Conservation (phyloP, 2,113 vertebrate species). For the Syngnathus floridae region DNA sequence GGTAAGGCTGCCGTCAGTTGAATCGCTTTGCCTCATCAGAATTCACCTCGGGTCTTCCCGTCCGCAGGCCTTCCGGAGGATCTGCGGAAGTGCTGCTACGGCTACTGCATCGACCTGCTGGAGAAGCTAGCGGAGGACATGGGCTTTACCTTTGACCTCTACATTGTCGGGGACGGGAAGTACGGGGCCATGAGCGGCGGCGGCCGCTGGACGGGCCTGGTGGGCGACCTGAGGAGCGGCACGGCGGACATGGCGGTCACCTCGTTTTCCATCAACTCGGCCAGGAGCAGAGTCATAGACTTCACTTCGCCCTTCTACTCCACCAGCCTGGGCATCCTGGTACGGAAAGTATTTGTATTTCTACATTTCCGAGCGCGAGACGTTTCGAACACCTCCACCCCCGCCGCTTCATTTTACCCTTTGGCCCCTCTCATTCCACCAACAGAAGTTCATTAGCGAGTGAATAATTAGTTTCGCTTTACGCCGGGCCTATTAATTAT, state of each 20-base stretch:
- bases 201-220: constrained; percentile 88
- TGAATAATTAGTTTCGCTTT: constrained; percentile 46
- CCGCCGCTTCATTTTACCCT: constrained; percentile 20
- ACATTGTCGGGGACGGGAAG: constrained; percentile 91
- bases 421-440: constrained; percentile 8
- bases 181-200: constrained; percentile 78
- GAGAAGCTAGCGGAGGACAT: constrained; percentile 87
- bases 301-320: constrained; percentile 98
- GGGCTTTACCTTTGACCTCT: constrained; percentile 86
- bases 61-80: constrained; percentile 52
- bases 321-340: constrained; percentile 92
- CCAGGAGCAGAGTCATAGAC: constrained; percentile 86
- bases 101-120: constrained; percentile 92
- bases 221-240: constrained; percentile 85
- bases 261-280: constrained; percentile 94
- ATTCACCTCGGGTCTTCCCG: constrained; percentile 2
- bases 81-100: constrained; percentile 86
- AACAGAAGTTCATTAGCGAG: constrained; percentile 30
- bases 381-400: neutral
- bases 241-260: constrained; percentile 91
- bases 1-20: constrained; percentile 50
- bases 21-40: neutral
- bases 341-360: constrained; percentile 16
- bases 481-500: constrained; percentile 32
- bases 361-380: neutral